Conservation (phyloP, 2,113 vertebrate genomes). For the Odontesthes bonariensis region DNA sequence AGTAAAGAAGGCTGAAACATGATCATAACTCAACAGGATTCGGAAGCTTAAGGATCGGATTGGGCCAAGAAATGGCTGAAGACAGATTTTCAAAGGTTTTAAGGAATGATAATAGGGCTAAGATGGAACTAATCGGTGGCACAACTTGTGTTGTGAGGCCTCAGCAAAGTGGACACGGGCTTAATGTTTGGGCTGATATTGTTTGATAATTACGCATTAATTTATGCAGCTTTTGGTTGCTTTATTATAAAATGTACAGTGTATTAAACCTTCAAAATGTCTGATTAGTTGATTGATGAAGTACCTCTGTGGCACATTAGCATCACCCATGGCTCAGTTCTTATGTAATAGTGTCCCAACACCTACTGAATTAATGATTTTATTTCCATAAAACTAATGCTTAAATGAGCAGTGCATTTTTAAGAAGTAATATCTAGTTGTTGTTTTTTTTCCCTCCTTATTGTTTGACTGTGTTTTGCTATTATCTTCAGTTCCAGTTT, state of each 20-base stretch:
- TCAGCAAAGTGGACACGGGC: neutral
- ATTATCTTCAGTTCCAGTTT: slow-evolving; percentile 10
- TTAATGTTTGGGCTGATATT: too few species aligned
- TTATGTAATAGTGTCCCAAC: slow-evolving; percentile 32
- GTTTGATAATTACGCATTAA: too few species aligned
- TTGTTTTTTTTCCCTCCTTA: slow-evolving; percentile 23
- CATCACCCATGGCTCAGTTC: slow-evolving; percentile 72
- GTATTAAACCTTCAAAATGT: slow-evolving; percentile 82
- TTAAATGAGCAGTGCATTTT: slow-evolving; percentile 74
- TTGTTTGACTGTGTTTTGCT: slow-evolving; percentile 7
- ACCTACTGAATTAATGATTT: slow-evolving; percentile 60
- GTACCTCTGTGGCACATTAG: slow-evolving; percentile 83
- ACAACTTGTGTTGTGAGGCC: neutral
- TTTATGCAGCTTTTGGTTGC: neutral
- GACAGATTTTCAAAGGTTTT: neutral
- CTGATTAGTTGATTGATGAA: slow-evolving; percentile 75
- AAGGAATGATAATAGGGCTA: neutral
- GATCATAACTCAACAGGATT: neutral
- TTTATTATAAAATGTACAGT: slow-evolving; percentile 82
- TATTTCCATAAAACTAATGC: slow-evolving; percentile 74
- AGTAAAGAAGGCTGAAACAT: neutral
- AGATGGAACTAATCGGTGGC: neutral
- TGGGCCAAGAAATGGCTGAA: neutral
- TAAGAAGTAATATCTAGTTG: slow-evolving; percentile 48
- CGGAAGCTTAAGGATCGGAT: neutral